Evolutionary conservation across 2,888 invertebrate species (phyloP), one percentile per base, ranked within the genome.

Genomic region (Blastobasis lacticolella): DNA sequence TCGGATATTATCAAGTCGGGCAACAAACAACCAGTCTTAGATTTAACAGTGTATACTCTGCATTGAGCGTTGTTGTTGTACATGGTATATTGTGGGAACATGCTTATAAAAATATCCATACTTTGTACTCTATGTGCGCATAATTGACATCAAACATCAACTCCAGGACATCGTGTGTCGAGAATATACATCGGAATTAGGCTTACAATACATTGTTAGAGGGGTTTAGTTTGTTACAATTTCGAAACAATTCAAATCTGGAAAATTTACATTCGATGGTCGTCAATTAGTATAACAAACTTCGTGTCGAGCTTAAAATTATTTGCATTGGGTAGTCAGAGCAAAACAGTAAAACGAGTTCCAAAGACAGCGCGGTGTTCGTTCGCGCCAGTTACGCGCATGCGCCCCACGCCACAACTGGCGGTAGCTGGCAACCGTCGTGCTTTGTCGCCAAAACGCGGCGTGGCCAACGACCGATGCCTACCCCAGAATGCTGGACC

Each of bases 51-150:
- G 9, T 8, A 40, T 40, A 40, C 41, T 40, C 41, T 49, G 55
- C 58, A 57, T 54, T 62, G 50, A 67, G 59, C 54, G n/a, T n/a
- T 58, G 60, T 61, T 38, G 5, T 58, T 60, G 59, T 60, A 65
- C 63, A 66, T 67, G 72, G 69, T 71, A 70, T 72, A 70, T 72
- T 73, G 71, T 75, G 70, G 78, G 76, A 79, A 81, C 73, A 78
- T 76, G 75, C 73, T 73, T 69, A 64, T 67, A 64, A 63, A 66
- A 71, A 72, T 69, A 71, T 66, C 66, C 60, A 62, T 65, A 65
- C 61, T 81, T 83, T 86, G 86, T 87, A 85, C 87, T 86, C 62
- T 74, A 63, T 66, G 85, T 85, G 87, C 82, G 71, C 61, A 62
- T 68, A 61, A 68, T 73, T 68, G 72, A 79, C 74, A 73, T 67